Conservation (phyloP, 2,888 invertebrate genomes). For the Perithous albicinctus region DNA sequence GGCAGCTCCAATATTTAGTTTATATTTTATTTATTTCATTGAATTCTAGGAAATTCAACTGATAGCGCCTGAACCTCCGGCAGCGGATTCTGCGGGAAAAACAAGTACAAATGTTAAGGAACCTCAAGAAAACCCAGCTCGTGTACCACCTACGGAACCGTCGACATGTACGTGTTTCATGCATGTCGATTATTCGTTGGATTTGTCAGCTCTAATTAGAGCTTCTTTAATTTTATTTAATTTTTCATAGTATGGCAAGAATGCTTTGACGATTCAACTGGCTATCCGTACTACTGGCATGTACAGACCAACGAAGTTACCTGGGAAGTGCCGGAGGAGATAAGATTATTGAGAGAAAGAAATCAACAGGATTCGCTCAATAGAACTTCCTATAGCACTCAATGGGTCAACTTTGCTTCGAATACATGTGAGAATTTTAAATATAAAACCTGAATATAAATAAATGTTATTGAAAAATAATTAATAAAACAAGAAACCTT, state of each 20-base stretch:
- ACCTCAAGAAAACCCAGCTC: constrained; percentile 21
- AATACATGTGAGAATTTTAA: constrained; percentile 72
- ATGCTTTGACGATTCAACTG: constrained; percentile 87
- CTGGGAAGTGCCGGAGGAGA: constrained; percentile 87
- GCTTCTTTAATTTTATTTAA: constrained; percentile 52
- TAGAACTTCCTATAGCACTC: constrained; percentile 72
- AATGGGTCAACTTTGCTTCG: constrained; percentile 74
- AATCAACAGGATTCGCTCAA: constrained; percentile 68
- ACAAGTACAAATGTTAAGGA: constrained; percentile 45
- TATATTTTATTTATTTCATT: too few species aligned
- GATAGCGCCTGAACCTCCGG: constrained; percentile 76
- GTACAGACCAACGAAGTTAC: constrained; percentile 88
- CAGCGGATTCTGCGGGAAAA: constrained; percentile 26
- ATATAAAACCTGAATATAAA: too few species aligned
- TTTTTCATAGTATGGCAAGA: constrained; percentile 87
- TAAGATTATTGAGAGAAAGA: constrained; percentile 73
- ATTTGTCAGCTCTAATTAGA: neutral
- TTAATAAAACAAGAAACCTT: constrained; percentile 5
- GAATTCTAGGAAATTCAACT: constrained; percentile 83
- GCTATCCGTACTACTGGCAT: constrained; percentile 89
- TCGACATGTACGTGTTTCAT: constrained; percentile 54
- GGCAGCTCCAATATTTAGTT: too few species aligned
- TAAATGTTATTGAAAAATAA: too few species aligned
- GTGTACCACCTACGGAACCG: constrained; percentile 34
- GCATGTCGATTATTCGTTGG: neutral